Evolutionary conservation across 1,140 invertebrate species (phyloP), one percentile per base, ranked within the genome.

Genomic region (Micrasema minimum): DNA sequence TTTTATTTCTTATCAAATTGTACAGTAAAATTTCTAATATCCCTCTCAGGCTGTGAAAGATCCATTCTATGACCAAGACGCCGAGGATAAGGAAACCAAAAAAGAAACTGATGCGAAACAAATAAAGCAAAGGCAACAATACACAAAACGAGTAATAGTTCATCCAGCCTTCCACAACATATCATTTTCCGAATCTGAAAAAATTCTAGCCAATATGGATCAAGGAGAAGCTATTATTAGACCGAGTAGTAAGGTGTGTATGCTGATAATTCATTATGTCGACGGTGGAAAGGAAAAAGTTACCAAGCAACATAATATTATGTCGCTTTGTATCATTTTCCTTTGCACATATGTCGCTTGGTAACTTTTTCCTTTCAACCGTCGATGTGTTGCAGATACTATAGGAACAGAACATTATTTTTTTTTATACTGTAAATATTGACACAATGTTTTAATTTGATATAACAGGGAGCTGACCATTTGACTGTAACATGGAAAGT

Each of bases 401-500:
- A n/a, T n/a, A n/a, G n/a, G n/a, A n/a, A n/a, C n/a, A n/a, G n/a
- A n/a, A n/a, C n/a, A n/a, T n/a, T n/a, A n/a, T n/a, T n/a, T n/a
- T n/a, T n/a, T n/a, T n/a, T n/a, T n/a, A n/a, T n/a, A n/a, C n/a
- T n/a, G n/a, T n/a, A n/a, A n/a, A n/a, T 31, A 31, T 31, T 31
- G 2, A 31, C 7, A 31, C 26, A 31, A 31, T 31, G 7, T 31
- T 31, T n/a, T n/a, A n/a, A 31, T 31, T 31, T 31, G 59, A 57
- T 41, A 70, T 80, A 57, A 51, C 76, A 92, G 87, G 97, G 96
- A 45, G 89, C 91, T 1, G 95, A 99, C 82, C 96, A 99, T 81
- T 82, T 99, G 48, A 99, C 97, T 0, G 94, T 98, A 0, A 99
- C 97, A 0, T 99, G 97, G 98, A 99, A 99, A 82, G 96, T 99